Base-by-base conservation (phyloP, 2,797 vertebrate species). In the Enteromius unitaeniatus region DNA sequence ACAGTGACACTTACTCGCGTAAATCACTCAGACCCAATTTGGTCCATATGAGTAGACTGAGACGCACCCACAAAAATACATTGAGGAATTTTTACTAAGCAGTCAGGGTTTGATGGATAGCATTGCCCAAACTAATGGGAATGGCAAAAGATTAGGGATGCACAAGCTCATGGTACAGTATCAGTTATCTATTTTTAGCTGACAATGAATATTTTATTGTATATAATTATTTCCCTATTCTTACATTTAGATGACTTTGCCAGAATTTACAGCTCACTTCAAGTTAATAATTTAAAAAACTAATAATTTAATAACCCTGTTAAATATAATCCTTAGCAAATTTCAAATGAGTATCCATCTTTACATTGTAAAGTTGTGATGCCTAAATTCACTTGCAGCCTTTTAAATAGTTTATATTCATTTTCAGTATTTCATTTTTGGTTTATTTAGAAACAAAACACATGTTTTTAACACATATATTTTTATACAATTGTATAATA, bases 11-110 rank as follows among this genome's bases (percentile, higher is more conserved):
- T 65, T 34, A 8, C 58, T 78, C 31, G 23, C 55, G 42, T 60
- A 82, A 68, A 53, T 85, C 77, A 75, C 68, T 23, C 58, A 70
- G 78, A 60, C 75, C 31, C 34, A 13, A 51, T 65, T 74, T 78
- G 65, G 60, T 74, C 73, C 45, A 82, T 47, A 31, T 14, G 31
- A 53, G 47, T 34, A 64, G 75, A 75, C 73, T 53, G 73, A 28
- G 40, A 81, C 13, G 45, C 70, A 23, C 34, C 31, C 11, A 49
- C 8, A 69, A 78, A 53, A 49, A 64, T 17, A 51, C 17, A 51
- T 62, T 17, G 28, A 13, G 42, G 49, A 74, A 74, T 74, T 34
- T 34, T 74, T 31, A 14, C n/a, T 13, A 75, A 78, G 55, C 14
- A 17, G 13, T 23, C 34, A 60, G 28, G 31, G 73, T 40, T 40